phyloP scores from a whole-genome alignment of 2,888 invertebrate species.

The Sinhomidia bicolor region DNA sequence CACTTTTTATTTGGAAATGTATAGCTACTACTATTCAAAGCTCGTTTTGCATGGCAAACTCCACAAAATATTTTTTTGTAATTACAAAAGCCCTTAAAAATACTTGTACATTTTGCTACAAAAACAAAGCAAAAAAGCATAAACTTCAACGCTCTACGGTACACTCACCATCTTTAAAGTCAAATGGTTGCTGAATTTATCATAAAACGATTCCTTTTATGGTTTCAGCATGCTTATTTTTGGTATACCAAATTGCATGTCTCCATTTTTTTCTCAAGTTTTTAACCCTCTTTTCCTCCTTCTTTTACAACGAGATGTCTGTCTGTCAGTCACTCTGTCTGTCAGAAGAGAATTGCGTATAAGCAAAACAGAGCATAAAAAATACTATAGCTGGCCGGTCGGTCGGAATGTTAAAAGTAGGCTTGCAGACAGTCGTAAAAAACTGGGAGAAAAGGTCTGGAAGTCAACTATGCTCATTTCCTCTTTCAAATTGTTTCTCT shows the following conservation, averaged over 20 bases:
- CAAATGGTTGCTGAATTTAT: slow-evolving; percentile 28
- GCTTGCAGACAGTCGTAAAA: not conserved
- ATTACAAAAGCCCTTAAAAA: too few species aligned
- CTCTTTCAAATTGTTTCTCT: not conserved
- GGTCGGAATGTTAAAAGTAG: not conserved
- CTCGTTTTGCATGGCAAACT: too few species aligned
- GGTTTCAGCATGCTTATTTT: not conserved
- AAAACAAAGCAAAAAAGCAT: not conserved
- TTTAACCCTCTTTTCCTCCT: not conserved
- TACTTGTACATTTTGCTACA: not conserved
- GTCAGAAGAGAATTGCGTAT: not conserved
- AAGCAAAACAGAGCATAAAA: not conserved
- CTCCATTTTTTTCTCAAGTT: not conserved
- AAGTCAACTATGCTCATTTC: slow-evolving; percentile 2
- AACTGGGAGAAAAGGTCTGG: not conserved
- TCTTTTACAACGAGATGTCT: not conserved
- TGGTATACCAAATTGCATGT: not conserved
- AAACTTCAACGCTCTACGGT: not conserved
- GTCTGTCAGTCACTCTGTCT: not conserved
- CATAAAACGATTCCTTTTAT: slow-evolving; percentile 50
- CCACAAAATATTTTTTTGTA: too few species aligned
- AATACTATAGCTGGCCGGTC: not conserved
- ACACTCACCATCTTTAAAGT: not conserved
- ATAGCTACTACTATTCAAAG: too few species aligned
- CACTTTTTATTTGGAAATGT: too few species aligned